A percentile compares a stretch with the other conserved stretches of the same genome.
These are phyloP conservation scores for Diogma glabrata DNA, from an alignment of 2,888 invertebrate genomes.

Conservation along the genomic window DNA sequence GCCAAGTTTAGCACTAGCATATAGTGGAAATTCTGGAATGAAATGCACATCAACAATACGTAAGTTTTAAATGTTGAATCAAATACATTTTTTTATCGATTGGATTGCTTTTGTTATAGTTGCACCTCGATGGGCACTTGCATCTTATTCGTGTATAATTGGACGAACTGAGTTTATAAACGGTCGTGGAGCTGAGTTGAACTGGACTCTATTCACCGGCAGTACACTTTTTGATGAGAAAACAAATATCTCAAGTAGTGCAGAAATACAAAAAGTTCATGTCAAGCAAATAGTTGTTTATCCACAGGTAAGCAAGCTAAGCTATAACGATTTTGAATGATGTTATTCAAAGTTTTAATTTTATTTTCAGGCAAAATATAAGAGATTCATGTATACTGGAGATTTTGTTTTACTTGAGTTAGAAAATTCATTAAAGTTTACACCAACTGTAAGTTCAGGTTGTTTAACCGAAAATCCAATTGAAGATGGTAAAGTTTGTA, in stretches of 20 bases:
- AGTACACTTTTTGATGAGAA: slow-evolving; percentile 11
- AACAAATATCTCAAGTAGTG: slow-evolving; percentile 9
- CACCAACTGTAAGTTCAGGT: slow-evolving; percentile 42
- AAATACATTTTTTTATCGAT: background rate
- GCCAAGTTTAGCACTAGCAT: slow-evolving; percentile 42
- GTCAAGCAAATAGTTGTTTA: slow-evolving; percentile 40
- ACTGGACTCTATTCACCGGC: slow-evolving; percentile 19
- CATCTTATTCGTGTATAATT: slow-evolving; percentile 38
- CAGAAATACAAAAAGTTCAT: slow-evolving; percentile 15
- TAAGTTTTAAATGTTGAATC: slow-evolving; percentile 2
- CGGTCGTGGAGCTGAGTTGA: slow-evolving; percentile 14
- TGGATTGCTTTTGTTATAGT: slow-evolving; percentile 25
- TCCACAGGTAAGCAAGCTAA: slow-evolving; percentile 37
- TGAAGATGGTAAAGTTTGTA: slow-evolving; percentile 41
- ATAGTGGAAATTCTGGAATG: slow-evolving; percentile 36
- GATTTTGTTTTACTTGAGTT: slow-evolving; percentile 47
- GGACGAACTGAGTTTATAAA: slow-evolving; percentile 19
- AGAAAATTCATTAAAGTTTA: slow-evolving; percentile 38
- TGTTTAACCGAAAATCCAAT: slow-evolving; percentile 42
- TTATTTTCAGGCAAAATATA: slow-evolving; percentile 38
- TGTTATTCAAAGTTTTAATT: background rate
- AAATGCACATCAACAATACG: slow-evolving; percentile 38
- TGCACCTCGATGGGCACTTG: slow-evolving; percentile 39
- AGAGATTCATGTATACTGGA: slow-evolving; percentile 43
- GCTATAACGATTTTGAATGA: background rate